These are phyloP conservation scores for Notothenia rossii DNA, from an alignment of 2,113 vertebrate genomes.

Conservation along the genomic window DNA sequence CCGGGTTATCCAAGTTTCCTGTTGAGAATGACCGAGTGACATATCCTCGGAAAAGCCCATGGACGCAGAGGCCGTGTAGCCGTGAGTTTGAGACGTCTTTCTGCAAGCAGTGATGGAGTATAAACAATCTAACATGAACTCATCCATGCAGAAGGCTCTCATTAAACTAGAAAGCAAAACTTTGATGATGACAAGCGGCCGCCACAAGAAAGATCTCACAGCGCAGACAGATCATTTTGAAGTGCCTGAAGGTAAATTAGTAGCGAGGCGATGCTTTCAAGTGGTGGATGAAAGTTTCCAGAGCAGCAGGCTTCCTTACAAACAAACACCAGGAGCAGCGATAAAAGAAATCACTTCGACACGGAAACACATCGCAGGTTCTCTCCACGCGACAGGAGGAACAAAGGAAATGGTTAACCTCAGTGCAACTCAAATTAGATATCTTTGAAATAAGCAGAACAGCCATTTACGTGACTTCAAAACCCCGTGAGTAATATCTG, in stretches of 20 bases:
- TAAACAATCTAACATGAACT: constrained; percentile 54
- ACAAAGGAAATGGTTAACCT: constrained; percentile 74
- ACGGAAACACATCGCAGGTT: constrained; percentile 63
- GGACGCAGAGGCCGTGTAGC: constrained; percentile 41
- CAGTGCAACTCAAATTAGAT: constrained; percentile 44
- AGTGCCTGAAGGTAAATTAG: constrained; percentile 82
- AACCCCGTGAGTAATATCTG: constrained; percentile 17
- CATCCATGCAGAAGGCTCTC: constrained; percentile 67
- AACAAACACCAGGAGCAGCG: constrained; percentile 79
- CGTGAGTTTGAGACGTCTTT: constrained; percentile 51
- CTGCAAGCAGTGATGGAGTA: constrained; percentile 42
- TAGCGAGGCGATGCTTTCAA: constrained; percentile 84
- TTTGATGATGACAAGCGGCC: constrained; percentile 79
- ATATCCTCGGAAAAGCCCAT: constrained; percentile 48
- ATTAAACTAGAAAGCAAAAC: constrained; percentile 73
- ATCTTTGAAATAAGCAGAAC: too few relatives aligned
- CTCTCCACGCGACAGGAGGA: constrained; percentile 45
- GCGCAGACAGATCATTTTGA: constrained; percentile 81
- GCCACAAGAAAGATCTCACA: constrained; percentile 77
- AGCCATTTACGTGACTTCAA: background rate
- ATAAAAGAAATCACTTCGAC: constrained; percentile 77
- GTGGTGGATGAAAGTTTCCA: constrained; percentile 85
- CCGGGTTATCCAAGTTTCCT: constrained; percentile 53
- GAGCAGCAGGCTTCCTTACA: constrained; percentile 73
- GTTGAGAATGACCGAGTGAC: constrained; percentile 54